phyloP scores from a whole-genome alignment of 2,888 invertebrate genomes.

The Blastobasis adustella region DNA sequence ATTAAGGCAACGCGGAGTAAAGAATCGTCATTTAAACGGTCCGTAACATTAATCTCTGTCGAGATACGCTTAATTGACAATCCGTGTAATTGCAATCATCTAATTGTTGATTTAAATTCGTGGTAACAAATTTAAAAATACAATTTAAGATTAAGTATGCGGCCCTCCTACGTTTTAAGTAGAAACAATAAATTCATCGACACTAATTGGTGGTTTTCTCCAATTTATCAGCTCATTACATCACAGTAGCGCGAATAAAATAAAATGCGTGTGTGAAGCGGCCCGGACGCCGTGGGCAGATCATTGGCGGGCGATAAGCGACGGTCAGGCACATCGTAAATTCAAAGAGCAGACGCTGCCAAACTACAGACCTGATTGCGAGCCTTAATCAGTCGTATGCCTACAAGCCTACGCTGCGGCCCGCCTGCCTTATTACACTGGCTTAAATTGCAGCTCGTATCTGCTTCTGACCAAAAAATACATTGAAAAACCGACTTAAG shows the following conservation, averaged over 20 bases:
- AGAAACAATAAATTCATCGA: constrained; percentile 76
- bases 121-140: constrained; percentile 54
- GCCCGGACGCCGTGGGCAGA: constrained; percentile 71
- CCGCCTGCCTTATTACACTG: too few relatives aligned
- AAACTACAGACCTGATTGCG: constrained; percentile 71
- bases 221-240: constrained; percentile 76
- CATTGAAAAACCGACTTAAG: too few relatives aligned
- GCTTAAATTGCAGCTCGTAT: too few relatives aligned
- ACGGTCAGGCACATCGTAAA: constrained; percentile 74
- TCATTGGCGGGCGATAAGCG: constrained; percentile 74
- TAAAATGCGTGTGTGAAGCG: constrained; percentile 72
- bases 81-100: constrained; percentile 43
- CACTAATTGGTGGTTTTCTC: constrained; percentile 76
- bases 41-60: constrained; percentile 23
- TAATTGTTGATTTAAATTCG: constrained; percentile 54
- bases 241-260: constrained; percentile 76
- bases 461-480: too few relatives aligned
- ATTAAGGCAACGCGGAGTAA: constrained; percentile 4
- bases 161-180: constrained; percentile 74
- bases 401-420: constrained; percentile 25
- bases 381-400: constrained; percentile 23
- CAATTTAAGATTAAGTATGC: constrained; percentile 67
- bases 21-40: constrained; percentile 12
- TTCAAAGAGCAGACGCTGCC: constrained; percentile 69
- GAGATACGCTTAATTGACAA: constrained; percentile 37